Conservation (phyloP, 2,888 invertebrate species). For the Nephrocerus scutellatus region DNA sequence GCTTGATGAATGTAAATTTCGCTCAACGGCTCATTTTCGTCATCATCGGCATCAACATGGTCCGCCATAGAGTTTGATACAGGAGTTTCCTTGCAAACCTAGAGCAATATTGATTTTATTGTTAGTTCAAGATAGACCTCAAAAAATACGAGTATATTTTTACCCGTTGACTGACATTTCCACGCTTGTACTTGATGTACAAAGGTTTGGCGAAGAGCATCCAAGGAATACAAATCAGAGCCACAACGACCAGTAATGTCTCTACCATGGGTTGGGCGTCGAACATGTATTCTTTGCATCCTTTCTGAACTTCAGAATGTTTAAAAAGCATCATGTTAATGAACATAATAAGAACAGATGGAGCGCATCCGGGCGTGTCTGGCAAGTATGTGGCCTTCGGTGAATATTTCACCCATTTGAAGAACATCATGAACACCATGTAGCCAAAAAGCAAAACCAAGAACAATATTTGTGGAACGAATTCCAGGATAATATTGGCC, state of each 20-base stretch:
- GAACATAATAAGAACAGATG: conserved; percentile 67
- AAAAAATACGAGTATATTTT: neutral
- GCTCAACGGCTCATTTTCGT: conserved; percentile 63
- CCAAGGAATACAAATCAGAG: conserved; percentile 82
- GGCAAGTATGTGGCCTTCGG: conserved; percentile 43
- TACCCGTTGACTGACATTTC: conserved; percentile 30
- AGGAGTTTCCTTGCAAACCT: neutral
- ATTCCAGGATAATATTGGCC: conserved; percentile 69
- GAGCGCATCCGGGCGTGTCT: conserved; percentile 55
- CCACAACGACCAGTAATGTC: conserved; percentile 67
- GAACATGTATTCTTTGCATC: conserved; percentile 62
- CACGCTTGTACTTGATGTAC: conserved; percentile 56
- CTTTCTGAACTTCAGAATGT: conserved; percentile 42
- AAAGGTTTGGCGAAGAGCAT: conserved; percentile 91
- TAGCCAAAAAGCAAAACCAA: conserved; percentile 81
- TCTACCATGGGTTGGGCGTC: conserved; percentile 66
- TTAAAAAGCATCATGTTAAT: conserved; percentile 73
- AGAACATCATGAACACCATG: conserved; percentile 85
- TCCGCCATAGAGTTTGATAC: conserved; percentile 20
- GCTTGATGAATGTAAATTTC: conserved; percentile 90
- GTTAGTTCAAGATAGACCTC: neutral
- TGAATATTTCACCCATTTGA: conserved; percentile 74
- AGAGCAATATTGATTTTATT: too few species aligned
- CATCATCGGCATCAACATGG: conserved; percentile 45
- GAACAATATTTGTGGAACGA: conserved; percentile 88